Conservation (phyloP, 1,140 invertebrate genomes). For the Forficula auricularia region DNA sequence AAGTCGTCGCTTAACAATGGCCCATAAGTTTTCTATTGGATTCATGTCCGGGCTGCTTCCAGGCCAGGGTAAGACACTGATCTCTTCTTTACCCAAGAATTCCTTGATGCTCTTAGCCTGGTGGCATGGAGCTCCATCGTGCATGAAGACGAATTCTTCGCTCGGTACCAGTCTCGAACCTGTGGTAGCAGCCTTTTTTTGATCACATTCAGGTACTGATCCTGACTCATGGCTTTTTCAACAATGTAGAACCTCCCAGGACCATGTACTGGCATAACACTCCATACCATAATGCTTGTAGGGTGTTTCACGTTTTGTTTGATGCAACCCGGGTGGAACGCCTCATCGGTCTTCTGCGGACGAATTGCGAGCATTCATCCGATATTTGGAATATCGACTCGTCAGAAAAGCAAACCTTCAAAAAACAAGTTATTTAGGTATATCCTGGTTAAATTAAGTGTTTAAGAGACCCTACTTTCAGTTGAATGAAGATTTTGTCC, state of each 20-base stretch:
- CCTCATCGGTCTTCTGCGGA: no score
- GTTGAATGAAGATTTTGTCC: no score
- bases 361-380: no score
- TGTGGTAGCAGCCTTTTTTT: not conserved
- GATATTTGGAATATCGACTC: no score
- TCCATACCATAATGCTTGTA: constrained; percentile 1
- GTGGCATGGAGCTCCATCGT: constrained; percentile 6
- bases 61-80: not conserved
- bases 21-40: constrained; percentile 1
- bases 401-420: no score
- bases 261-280: not conserved
- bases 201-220: not conserved
- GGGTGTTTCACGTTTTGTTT: constrained; percentile 1
- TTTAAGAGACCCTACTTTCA: no score
- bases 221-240: not conserved
- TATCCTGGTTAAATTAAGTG: no score
- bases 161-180: constrained; percentile 1
- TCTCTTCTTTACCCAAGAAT: not conserved
- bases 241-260: constrained; percentile 4
- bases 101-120: not conserved
- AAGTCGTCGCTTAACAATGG: constrained; percentile 2
- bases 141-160: constrained; percentile 2
- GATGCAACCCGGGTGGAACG: not conserved
- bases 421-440: no score
- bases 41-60: constrained; percentile 3